These are phyloP conservation scores for Holothuria scabra DNA, from an alignment of 53 echinoderm and acorn worm species.

Conservation along the genomic window DNA sequence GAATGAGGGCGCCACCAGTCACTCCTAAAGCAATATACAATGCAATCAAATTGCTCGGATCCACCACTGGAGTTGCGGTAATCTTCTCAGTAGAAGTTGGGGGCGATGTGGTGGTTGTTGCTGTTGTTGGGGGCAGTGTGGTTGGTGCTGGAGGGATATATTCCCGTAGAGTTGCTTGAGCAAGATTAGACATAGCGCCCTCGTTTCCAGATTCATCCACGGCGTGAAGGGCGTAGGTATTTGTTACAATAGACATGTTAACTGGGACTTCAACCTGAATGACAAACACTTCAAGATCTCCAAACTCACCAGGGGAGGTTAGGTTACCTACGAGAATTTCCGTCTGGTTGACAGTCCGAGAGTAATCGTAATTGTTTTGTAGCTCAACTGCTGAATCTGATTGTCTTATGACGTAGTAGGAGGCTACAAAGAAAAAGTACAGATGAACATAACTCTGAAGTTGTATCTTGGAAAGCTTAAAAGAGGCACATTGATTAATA, in stretches of 20 bases:
- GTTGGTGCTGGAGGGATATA: slow-evolving; percentile 45
- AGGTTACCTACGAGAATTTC: slow-evolving; percentile 49
- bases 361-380: slow-evolving; percentile 11
- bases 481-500: too few relatives aligned
- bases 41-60: neutral
- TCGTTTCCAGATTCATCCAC: slow-evolving; percentile 53
- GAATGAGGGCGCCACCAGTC: neutral
- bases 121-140: neutral
- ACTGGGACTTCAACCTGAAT: slow-evolving; percentile 41
- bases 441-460: neutral
- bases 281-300: slow-evolving; percentile 48
- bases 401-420: slow-evolving; percentile 43
- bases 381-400: slow-evolving; percentile 45
- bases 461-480: too few relatives aligned
- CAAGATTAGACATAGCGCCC: slow-evolving; percentile 55
- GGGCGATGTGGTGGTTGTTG: neutral
- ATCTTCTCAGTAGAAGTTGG: too few relatives aligned
- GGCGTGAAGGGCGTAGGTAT: slow-evolving; percentile 60
- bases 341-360: slow-evolving; percentile 40
- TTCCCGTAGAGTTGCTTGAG: slow-evolving; percentile 54
- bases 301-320: slow-evolving; percentile 50
- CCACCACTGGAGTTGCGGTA: neutral
- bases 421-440: slow-evolving; percentile 32
- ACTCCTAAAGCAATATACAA: slow-evolving; percentile 12
- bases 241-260: slow-evolving; percentile 44